Evolutionary conservation across 2,888 invertebrate genomes (phyloP).

Genomic region (Tenthredo livida): DNA sequence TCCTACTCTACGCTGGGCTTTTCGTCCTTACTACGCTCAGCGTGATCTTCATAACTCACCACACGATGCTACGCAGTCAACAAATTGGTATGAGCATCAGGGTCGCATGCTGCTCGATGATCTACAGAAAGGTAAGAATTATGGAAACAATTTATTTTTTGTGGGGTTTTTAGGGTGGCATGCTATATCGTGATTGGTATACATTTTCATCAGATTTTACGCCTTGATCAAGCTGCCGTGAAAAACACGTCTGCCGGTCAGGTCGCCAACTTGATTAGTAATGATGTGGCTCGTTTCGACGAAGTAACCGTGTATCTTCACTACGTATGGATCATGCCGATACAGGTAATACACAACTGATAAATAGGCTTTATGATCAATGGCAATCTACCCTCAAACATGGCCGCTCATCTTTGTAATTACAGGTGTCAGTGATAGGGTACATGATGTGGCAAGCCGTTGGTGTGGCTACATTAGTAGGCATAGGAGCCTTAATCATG

Average conservation of each 20-base stretch:
- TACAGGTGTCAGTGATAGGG: slow-evolving; percentile 64
- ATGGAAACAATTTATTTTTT: no score
- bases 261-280: slow-evolving; percentile 94
- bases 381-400: slow-evolving; percentile 70
- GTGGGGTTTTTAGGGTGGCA: no score
- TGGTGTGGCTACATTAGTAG: slow-evolving; percentile 46
- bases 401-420: slow-evolving; percentile 59
- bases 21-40: no score
- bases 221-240: slow-evolving; percentile 82
- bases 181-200: no score
- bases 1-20: no score
- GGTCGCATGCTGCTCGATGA: no score
- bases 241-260: slow-evolving; percentile 91
- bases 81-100: no score
- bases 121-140: no score
- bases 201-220: no score
- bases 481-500: slow-evolving; percentile 25
- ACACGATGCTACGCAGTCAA: no score
- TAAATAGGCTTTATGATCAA: no score
- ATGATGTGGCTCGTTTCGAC: slow-evolving; percentile 96
- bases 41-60: no score
- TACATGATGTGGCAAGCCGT: slow-evolving; percentile 52
- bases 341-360: slow-evolving; percentile 79
- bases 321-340: slow-evolving; percentile 93
- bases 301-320: slow-evolving; percentile 88